These are phyloP conservation scores for Notodonta dromedarius DNA, from an alignment of 2,888 invertebrate genomes.

Conservation along the genomic window DNA sequence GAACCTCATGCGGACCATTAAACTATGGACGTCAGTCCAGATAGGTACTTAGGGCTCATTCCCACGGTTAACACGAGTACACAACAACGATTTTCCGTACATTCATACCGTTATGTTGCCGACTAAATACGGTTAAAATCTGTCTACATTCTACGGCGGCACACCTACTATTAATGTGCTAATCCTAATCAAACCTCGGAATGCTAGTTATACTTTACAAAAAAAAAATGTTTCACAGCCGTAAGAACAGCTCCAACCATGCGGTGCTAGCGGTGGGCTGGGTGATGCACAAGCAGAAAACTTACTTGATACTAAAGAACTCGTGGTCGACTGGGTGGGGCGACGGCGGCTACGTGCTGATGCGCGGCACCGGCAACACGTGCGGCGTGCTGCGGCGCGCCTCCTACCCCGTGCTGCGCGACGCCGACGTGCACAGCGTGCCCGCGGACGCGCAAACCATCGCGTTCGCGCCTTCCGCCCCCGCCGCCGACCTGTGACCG, in stretches of 20 bases:
- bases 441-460: conserved; percentile 26
- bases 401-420: conserved; percentile 60
- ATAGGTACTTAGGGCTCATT: too few species aligned
- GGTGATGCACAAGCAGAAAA: conserved; percentile 54
- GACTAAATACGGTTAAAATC: too few species aligned
- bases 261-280: conserved; percentile 74
- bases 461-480: conserved; percentile 10
- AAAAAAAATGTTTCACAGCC: conserved; percentile 38
- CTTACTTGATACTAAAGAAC: conserved; percentile 73
- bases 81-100: too few species aligned
- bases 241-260: conserved; percentile 51
- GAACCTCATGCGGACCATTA: too few species aligned
- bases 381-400: conserved; percentile 66
- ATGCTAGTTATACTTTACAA: too few species aligned
- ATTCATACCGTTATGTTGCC: too few species aligned
- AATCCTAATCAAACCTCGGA: too few species aligned
- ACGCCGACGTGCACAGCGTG: conserved; percentile 49
- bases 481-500: neutral
- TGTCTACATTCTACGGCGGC: too few species aligned
- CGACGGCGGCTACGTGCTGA: conserved; percentile 61
- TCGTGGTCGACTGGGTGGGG: conserved; percentile 68
- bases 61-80: too few species aligned
- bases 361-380: conserved; percentile 64
- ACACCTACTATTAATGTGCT: too few species aligned
- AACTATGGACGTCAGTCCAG: too few species aligned